Evolutionary conservation across 2,888 invertebrate species (phyloP).

Genomic region (Baccha elongata): DNA sequence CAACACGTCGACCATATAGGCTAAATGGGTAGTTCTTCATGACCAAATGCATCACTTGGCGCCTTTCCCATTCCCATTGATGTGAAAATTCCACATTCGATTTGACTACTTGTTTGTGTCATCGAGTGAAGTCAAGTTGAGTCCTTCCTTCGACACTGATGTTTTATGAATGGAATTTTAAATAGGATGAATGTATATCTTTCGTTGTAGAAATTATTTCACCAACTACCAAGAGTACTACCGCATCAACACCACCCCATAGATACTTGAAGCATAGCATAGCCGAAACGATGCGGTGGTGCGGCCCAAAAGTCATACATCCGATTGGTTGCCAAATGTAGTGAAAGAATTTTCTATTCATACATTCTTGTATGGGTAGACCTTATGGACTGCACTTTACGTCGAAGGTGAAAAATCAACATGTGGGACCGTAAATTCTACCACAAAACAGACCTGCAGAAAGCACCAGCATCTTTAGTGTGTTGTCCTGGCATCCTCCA

Average conservation of each 20-base stretch:
- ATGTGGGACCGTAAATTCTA: conserved; percentile 62
- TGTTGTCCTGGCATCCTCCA: conserved; percentile 1
- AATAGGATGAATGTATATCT: conserved; percentile 55
- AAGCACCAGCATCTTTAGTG: neutral
- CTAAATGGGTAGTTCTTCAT: conserved; percentile 55
- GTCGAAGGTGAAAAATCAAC: conserved; percentile 65
- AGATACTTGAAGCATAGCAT: conserved; percentile 31
- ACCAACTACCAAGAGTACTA: neutral
- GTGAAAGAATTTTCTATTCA: conserved; percentile 38
- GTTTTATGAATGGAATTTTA: conserved; percentile 70
- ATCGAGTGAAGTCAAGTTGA: conserved; percentile 4
- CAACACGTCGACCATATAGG: neutral
- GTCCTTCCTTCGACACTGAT: conserved; percentile 41
- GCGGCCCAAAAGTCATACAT: conserved; percentile 56
- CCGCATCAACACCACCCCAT: conserved; percentile 27
- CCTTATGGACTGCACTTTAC: conserved; percentile 47
- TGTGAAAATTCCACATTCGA: conserved; percentile 42
- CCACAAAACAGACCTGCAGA: conserved; percentile 32
- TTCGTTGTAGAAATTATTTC: conserved; percentile 50
- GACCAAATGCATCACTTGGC: conserved; percentile 51
- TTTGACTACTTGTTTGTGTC: conserved; percentile 17
- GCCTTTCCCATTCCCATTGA: neutral
- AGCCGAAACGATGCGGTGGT: conserved; percentile 26
- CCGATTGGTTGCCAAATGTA: conserved; percentile 57
- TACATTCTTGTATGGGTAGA: conserved; percentile 12